Percentiles rank a stretch among this genome's conserved stretches.
Conservation (phyloP, 2,113 vertebrate species). For the Brachypteracias leptosomus region DNA sequence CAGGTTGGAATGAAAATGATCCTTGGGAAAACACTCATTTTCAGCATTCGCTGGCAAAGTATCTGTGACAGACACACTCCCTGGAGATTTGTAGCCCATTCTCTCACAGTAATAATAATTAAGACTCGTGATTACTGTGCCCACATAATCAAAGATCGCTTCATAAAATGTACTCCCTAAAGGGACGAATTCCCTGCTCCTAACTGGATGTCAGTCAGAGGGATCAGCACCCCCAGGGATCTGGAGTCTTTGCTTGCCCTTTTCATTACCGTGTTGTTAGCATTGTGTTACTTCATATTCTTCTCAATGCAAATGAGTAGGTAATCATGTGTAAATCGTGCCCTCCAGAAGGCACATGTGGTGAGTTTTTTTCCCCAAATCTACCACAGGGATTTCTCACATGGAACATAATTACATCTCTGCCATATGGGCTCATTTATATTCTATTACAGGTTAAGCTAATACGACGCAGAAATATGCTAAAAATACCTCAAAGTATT, state of each 20-base stretch:
- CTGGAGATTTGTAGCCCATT: constrained; percentile 76
- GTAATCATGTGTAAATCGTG: constrained; percentile 78
- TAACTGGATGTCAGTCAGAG: constrained; percentile 79
- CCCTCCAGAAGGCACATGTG: constrained; percentile 78
- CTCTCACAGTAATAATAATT: constrained; percentile 84
- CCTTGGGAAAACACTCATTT: constrained; percentile 77
- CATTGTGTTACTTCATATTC: constrained; percentile 74
- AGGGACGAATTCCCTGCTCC: constrained; percentile 66
- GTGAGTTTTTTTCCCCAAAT: constrained; percentile 61
- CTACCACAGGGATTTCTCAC: constrained; percentile 80
- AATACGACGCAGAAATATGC: constrained; percentile 79
- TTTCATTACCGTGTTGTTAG: constrained; percentile 75
- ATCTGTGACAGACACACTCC: constrained; percentile 75
- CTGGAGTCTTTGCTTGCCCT: constrained; percentile 72
- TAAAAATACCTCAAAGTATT: constrained; percentile 81
- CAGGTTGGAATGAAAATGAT: constrained; percentile 83
- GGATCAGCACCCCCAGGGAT: constrained; percentile 73
- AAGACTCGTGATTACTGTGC: constrained; percentile 81
- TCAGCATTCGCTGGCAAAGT: constrained; percentile 64
- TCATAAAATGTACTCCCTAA: constrained; percentile 71
- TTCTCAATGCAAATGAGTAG: constrained; percentile 79
- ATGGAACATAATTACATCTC: constrained; percentile 80
- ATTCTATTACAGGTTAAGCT: constrained; percentile 87
- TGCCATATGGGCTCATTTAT: constrained; percentile 85
- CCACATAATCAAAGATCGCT: constrained; percentile 83